Evolutionary conservation across 2,113 vertebrate genomes (phyloP).

Genomic region (Opisthocomus hoazin): DNA sequence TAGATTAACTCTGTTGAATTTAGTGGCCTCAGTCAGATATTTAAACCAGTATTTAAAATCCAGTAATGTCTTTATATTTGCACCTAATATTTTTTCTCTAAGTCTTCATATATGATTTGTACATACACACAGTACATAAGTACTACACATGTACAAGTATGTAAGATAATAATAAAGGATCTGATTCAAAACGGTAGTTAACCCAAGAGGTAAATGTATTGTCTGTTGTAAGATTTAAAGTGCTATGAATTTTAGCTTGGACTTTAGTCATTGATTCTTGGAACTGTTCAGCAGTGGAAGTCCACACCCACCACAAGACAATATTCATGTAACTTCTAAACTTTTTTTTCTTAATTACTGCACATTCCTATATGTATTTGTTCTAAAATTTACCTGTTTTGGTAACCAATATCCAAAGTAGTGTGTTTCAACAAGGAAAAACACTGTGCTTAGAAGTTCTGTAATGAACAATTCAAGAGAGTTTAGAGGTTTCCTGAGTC

Average conservation of each 20-base stretch:
- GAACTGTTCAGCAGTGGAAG: not conserved
- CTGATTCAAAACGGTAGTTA: not conserved
- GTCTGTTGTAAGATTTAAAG: not conserved
- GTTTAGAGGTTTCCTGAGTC: not conserved
- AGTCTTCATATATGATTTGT: not conserved
- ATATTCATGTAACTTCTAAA: too few relatives aligned
- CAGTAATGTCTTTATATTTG: not conserved
- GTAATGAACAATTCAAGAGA: not conserved
- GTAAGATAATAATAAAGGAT: not conserved
- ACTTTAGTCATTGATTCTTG: not conserved
- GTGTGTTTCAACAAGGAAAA: not conserved
- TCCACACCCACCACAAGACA: not conserved
- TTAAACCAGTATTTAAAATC: not conserved
- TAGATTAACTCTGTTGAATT: not conserved
- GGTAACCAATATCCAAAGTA: not conserved
- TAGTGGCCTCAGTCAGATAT: not conserved
- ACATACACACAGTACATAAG: too few relatives aligned
- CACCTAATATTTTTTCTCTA: not conserved
- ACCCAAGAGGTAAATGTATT: not conserved
- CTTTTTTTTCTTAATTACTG: not conserved
- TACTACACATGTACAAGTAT: not conserved
- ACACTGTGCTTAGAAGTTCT: not conserved
- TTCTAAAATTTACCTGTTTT: not conserved
- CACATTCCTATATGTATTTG: not conserved
- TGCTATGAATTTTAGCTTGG: not conserved